phyloP scores from a whole-genome alignment of 2,888 invertebrate genomes.

The Dione juno region DNA sequence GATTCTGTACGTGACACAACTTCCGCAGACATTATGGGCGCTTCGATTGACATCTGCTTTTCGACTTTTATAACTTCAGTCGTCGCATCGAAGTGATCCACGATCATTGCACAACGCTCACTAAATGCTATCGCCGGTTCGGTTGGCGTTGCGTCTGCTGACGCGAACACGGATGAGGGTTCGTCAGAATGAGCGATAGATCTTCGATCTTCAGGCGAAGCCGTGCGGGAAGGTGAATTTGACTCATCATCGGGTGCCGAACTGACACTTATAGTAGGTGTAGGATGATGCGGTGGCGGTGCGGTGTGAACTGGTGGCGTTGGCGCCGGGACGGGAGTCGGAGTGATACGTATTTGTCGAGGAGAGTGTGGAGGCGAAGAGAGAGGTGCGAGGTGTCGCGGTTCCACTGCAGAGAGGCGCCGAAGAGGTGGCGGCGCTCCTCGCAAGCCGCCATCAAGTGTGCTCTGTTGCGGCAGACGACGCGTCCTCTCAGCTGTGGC shows the following conservation, averaged over 20 bases:
- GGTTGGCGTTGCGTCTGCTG: constrained; percentile 73
- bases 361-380: constrained; percentile 74
- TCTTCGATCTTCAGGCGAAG: constrained; percentile 67
- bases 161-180: constrained; percentile 77
- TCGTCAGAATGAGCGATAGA: constrained; percentile 72
- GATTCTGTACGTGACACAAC: constrained; percentile 49
- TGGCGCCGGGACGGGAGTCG: constrained; percentile 54
- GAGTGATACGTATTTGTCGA: constrained; percentile 63
- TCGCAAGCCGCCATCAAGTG: constrained; percentile 85
- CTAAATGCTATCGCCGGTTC: constrained; percentile 55
- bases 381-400: constrained; percentile 83
- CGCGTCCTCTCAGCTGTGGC: constrained; percentile 82
- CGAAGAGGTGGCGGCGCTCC: constrained; percentile 77
- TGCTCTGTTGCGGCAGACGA: constrained; percentile 87
- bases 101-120: constrained; percentile 48
- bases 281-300: constrained; percentile 66
- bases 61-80: constrained; percentile 54
- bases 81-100: constrained; percentile 48
- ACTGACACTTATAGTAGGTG: constrained; percentile 88
- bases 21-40: constrained; percentile 48
- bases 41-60: constrained; percentile 45
- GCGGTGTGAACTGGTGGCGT: constrained; percentile 62
- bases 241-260: constrained; percentile 86
- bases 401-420: constrained; percentile 79
- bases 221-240: constrained; percentile 59